Evolutionary conservation across 1,140 invertebrate species (phyloP), one percentile per base, ranked within the genome.

Genomic region (Trichoplusia ni): DNA sequence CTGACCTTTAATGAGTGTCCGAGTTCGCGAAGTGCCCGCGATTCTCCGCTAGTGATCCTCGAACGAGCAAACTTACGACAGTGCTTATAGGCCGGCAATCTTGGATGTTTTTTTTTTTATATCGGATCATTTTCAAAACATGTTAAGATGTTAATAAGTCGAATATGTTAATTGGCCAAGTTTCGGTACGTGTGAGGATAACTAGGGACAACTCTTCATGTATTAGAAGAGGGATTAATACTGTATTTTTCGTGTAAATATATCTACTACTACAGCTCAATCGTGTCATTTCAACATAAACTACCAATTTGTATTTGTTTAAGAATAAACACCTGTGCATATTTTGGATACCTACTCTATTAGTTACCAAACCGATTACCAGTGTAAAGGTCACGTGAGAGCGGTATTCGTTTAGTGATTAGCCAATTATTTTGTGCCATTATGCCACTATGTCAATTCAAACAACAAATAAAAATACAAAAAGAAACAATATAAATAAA

Each of bases 371-470:
- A 25, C 54, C 23, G 46, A 40, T 59, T 23, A 60, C 59, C 37
- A 70, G 77, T 83, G 77, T 77, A 71, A 66, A 65, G 65, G 76
- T 75, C 53, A 65, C 67, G 75, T 78, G 76, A 42, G 62, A 65
- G 51, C 64, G 53, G 19, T 64, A 64, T 56, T 71, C 69, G 25
- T 35, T 38, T 70, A 65, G 72, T 81, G 74, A 69, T 67, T 69
- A 77, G 78, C 77, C 75, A 78, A 77, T 79, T 66, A 35, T 37
- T 69, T 66, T 80, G 44, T 47, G 73, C 73, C 74, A 75, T 78
- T 87, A 87, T 89, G 86, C 86, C 86, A 89, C 81, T 84, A 89
- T 89, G 86, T 89, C 86, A 82, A 80, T 73, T 29, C 23, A 47
- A 58, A 61, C 31, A 38, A 49, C 21, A 66, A 66, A 59, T 69